These are phyloP conservation scores for Etheostoma cragini DNA, from an alignment of 2,113 vertebrate species.

Conservation along the genomic window DNA sequence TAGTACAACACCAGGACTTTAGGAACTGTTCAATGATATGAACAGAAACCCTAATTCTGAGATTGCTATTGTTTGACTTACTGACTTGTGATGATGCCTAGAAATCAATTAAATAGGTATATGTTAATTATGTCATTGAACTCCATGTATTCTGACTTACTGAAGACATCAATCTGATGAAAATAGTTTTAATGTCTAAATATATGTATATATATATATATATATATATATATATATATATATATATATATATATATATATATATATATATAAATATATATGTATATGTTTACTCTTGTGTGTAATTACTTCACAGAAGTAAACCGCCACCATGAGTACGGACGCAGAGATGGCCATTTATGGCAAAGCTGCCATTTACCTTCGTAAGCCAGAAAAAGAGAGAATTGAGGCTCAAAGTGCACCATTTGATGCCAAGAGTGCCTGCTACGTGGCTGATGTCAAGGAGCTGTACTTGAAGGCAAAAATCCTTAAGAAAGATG, in stretches of 20 bases:
- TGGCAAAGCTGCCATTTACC: slow-evolving; percentile 75
- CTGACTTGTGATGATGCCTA: too few relatives aligned
- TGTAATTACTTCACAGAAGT: neutral
- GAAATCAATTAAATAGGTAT: neutral
- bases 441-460: slow-evolving; percentile 58
- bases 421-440: slow-evolving; percentile 72
- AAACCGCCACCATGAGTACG: slow-evolving; percentile 72
- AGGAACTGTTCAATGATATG: neutral
- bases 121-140: too few relatives aligned
- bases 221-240: too few relatives aligned
- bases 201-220: too few relatives aligned
- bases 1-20: neutral
- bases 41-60: neutral
- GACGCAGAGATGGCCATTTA: slow-evolving; percentile 75
- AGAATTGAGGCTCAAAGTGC: slow-evolving; percentile 74
- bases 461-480: slow-evolving; percentile 74
- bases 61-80: neutral
- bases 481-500: slow-evolving; percentile 65
- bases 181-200: too few relatives aligned
- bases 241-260: too few relatives aligned
- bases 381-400: slow-evolving; percentile 77
- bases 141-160: neutral
- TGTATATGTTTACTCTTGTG: too few relatives aligned
- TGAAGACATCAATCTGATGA: too few relatives aligned
- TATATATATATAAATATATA: too few relatives aligned